Base-by-base conservation (phyloP, 2,113 vertebrate genomes). In the Oostethus manadensis region DNA sequence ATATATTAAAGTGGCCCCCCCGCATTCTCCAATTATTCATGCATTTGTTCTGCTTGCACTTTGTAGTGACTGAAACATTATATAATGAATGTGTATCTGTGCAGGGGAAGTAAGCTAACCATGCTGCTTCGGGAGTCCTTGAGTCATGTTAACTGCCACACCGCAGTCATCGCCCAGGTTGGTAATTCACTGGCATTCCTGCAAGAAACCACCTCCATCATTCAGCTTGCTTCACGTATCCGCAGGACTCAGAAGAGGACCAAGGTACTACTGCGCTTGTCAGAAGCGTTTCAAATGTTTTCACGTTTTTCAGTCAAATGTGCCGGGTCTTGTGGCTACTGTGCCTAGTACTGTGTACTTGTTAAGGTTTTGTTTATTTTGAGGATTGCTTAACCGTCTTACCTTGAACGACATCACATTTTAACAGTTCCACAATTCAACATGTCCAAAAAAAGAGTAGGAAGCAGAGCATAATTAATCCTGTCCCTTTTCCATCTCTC, bases 61-160 rank as follows among this genome's bases (percentile, higher is more conserved):
- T 33, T 33, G 5, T 33, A 33, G 17, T 35, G 26, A 5, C 51
- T 35, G 9, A 53, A 35, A 10, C n/a, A n/a, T 33, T 4, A 33
- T 8, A 6, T 6, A 5, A 33, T 18, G 61, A 51, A 9, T 35
- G 11, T 58, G 29, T 66, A 47, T 82, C 13, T 79, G 21, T 23
- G 76, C 89, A 99, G 97, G 85, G 91, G 91, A 18, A 96, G 92
- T 89, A 98, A 97, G 85, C 86, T 99, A 80, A 91, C 92, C 57
- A 94, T 98, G 94, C 88, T 98, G 64, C 92, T 99, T 50, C 91
- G 92, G 11, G 96, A 98, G 63, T 93, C 94, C 18, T 78, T 99
- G 82, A 92, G 93, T 76, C 95, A 95, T 18, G 77, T 93, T 68
- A 98, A 92, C 73, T 97, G 97, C 83, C 91, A 93, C 61, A 94